phyloP scores from a whole-genome alignment of 2,113 vertebrate species.

The Regulus satrapa region DNA sequence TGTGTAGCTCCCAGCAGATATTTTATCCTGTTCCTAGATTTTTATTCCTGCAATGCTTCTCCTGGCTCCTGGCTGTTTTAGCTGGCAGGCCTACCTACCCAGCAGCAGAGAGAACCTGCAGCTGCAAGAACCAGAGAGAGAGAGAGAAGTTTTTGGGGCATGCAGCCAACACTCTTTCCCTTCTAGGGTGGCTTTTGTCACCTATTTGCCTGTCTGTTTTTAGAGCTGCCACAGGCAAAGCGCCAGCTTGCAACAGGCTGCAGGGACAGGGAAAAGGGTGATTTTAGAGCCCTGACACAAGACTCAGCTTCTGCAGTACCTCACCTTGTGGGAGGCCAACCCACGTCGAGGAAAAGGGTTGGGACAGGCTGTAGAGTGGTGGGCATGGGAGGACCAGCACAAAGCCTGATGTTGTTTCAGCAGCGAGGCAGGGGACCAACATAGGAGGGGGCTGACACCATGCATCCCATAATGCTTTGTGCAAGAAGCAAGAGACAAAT shows the following conservation, averaged over 20 bases:
- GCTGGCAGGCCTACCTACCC: neutral
- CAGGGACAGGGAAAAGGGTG: neutral
- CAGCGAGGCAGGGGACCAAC: accelerated
- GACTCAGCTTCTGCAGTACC: neutral
- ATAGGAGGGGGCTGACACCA: accelerated
- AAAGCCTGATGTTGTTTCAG: neutral
- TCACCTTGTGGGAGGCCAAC: neutral
- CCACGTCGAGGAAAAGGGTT: accelerated
- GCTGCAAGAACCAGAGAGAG: neutral
- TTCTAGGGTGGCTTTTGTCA: neutral
- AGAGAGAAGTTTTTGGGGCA: neutral
- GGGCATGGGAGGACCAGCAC: neutral
- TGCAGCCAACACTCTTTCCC: accelerated
- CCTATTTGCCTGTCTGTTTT: neutral
- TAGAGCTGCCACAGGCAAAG: neutral
- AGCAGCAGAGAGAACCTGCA: neutral
- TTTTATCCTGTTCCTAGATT: neutral
- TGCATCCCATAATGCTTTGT: neutral
- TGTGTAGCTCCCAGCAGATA: neutral
- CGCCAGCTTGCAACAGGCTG: neutral
- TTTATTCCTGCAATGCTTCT: neutral
- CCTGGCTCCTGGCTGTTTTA: neutral
- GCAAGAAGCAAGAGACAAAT: neutral
- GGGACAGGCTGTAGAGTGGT: accelerated
- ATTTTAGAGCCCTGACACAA: neutral